A percentile compares a stretch with the other conserved stretches of the same genome.
These are phyloP conservation scores for Elysia crispata DNA, from an alignment of 2,888 invertebrate species.

Conservation along the genomic window DNA sequence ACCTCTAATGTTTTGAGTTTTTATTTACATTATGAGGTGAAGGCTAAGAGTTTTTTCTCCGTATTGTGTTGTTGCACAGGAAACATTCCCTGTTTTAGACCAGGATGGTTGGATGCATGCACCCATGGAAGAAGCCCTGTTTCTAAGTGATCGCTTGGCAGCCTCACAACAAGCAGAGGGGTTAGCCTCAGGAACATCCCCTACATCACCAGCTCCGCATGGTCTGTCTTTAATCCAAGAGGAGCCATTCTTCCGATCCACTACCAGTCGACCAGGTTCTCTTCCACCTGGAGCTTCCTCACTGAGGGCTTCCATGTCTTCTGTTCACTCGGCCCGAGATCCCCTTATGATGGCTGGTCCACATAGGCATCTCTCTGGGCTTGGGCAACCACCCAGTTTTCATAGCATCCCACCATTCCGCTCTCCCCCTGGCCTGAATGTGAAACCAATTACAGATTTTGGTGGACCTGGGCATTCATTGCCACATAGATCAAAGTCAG, in stretches of 20 bases:
- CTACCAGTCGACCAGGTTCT: neutral
- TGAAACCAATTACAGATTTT: too few species aligned
- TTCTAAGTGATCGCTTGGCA: slow-evolving; percentile 40
- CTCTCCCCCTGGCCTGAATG: slow-evolving; percentile 40
- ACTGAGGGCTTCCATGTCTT: slow-evolving; percentile 13
- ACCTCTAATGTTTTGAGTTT: too few species aligned
- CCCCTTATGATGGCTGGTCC: slow-evolving; percentile 9
- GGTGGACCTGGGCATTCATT: slow-evolving; percentile 40
- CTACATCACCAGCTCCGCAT: slow-evolving; percentile 38
- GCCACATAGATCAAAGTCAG: slow-evolving; percentile 51
- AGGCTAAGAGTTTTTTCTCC: too few species aligned
- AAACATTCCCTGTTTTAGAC: slow-evolving; percentile 68
- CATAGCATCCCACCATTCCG: slow-evolving; percentile 35
- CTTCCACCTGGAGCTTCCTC: slow-evolving; percentile 15
- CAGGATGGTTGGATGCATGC: slow-evolving; percentile 53
- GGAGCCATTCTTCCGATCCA: slow-evolving; percentile 51
- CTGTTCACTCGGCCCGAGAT: slow-evolving; percentile 41
- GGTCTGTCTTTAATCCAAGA: slow-evolving; percentile 66
- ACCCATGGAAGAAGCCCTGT: slow-evolving; percentile 44
- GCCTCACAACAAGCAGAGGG: slow-evolving; percentile 20
- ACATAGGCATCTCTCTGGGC: slow-evolving; percentile 25
- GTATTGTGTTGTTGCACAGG: slow-evolving; percentile 71
- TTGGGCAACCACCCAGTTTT: neutral
- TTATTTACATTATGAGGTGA: neutral
- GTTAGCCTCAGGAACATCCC: neutral